Evolutionary conservation across 2,888 invertebrate species (phyloP), one percentile per base, ranked within the genome.

Genomic region (Leucozona laternaria): DNA sequence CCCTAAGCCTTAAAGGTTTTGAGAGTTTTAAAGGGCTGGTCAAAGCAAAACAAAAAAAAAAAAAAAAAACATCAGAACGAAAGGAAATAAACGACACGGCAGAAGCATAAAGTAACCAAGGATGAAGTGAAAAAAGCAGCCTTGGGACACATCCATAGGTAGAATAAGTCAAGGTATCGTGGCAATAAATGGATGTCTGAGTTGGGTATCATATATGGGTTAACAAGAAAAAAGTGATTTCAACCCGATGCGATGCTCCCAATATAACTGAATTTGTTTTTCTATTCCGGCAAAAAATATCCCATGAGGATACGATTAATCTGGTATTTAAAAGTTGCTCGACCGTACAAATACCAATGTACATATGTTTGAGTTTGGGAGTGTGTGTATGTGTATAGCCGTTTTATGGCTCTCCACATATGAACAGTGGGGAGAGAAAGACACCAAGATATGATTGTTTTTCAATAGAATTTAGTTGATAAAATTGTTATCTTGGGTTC

Each of bases 211-310:
- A 5, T 31, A 31, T 31, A 20, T 53, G 37, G 37, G 34, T n/a
- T 53, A 37, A 53, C 20, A 68, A 68, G 37, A 40, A 68, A 37
- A 48, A 68, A 31, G 31, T 48, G 34, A 58, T 48, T 20, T 64
- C 50, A 75, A 75, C 43, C 50, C 57, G 22, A 40, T 62, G 62
- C 37, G 37, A 25, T 48, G 31, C 7, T 53, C 68, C 58, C 58
- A 37, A 68, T 72, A 80, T 85, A 77, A 79, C 78, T 78, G 78
- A 86, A 82, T 86, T 86, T 86, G 68, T 79, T 79, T 43, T 82
- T 77, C 53, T 81, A 68, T 85, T 73, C 72, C 1, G 45, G 17
- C 15, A 60, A 77, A 77, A 72, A 71, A 45, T 66, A 79, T 66
- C 86, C 86, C 70, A 64, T 53, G 82, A 48, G 75, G 64, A 82